Evolutionary conservation across 2,888 invertebrate genomes (phyloP), one percentile per base, ranked within the genome.

Genomic region (Junonia oenone): DNA sequence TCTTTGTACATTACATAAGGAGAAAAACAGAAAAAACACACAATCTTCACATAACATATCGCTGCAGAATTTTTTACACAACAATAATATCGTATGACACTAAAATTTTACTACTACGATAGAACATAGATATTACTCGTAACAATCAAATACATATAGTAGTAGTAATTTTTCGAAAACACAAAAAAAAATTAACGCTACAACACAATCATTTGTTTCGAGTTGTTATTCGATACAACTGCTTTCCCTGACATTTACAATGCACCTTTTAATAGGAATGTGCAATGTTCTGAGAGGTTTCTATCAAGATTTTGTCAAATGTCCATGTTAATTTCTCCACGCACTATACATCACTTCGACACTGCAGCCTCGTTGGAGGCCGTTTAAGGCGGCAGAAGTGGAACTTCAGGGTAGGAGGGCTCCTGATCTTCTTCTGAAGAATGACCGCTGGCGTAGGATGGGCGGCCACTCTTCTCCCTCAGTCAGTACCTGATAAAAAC

Each of bases 381-480:
- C 46, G 60, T 56, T 67, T 70, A 81, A 26, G 72, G 72, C 63
- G 73, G 75, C 66, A 80, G 63, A 51, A 82, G 65, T 2, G 84
- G 83, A 60, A 83, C 81, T 70, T 84, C 85, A 0, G 81, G 78
- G 67, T 79, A 83, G 22, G 72, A 65, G 43, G 73, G 68, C 58
- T 80, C 78, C 53, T 74, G 73, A 19, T 86, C 87, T 11, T 84
- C 86, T 31, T 84, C 86, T 46, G 85, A 86, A 83, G 89, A 88
- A 78, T 87, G 86, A 69, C 77, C 79, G 76, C 83, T 78, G 64
- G 76, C 65, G 66, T 78, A 76, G 58, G 76, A 69, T 13, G 80
- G 67, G 67, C 79, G 80, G 68, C 78, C 89, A 89, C 77, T 81
- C 86, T 86, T 84, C 77, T 82, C 80, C 75, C 78, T 72, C 76